phyloP scores from a whole-genome alignment of 1,140 invertebrate genomes.

The Calosoma granatense region DNA sequence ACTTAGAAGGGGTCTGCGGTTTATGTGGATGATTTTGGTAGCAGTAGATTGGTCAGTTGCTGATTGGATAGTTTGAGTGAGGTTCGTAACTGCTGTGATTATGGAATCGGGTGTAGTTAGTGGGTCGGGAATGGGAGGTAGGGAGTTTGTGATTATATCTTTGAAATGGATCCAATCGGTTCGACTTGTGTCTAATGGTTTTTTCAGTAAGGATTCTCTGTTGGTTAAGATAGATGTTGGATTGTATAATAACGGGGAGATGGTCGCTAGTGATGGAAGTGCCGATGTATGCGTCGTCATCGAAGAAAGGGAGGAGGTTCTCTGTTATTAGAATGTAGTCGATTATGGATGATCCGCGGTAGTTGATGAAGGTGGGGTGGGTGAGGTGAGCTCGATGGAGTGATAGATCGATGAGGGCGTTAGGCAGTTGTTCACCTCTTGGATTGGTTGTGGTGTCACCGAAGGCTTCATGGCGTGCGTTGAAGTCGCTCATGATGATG shows the following conservation, averaged over 20 bases:
- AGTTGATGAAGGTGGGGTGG: not conserved
- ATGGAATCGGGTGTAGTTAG: not conserved
- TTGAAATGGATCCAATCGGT: not conserved
- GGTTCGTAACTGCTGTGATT: not conserved
- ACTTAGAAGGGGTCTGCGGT: not conserved
- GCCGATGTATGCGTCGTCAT: not conserved
- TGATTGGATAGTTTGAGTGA: not conserved
- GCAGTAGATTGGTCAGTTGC: not conserved
- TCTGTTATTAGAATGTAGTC: not conserved
- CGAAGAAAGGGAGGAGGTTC: not conserved
- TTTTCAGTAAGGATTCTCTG: not conserved
- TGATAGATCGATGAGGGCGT: not conserved
- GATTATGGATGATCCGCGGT: not conserved
- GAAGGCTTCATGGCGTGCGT: not conserved
- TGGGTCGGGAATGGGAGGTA: not conserved
- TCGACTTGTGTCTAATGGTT: not conserved
- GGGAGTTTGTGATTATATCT: not conserved
- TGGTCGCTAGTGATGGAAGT: not conserved
- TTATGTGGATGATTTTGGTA: not conserved
- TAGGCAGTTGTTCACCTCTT: not conserved
- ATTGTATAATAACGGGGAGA: not conserved
- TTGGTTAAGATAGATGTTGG: not conserved
- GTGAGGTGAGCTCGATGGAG: not conserved
- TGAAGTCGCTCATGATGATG: not conserved
- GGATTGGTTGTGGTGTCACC: not conserved